Conservation (phyloP, 2,113 vertebrate species). For the Planiliza haematocheilus region DNA sequence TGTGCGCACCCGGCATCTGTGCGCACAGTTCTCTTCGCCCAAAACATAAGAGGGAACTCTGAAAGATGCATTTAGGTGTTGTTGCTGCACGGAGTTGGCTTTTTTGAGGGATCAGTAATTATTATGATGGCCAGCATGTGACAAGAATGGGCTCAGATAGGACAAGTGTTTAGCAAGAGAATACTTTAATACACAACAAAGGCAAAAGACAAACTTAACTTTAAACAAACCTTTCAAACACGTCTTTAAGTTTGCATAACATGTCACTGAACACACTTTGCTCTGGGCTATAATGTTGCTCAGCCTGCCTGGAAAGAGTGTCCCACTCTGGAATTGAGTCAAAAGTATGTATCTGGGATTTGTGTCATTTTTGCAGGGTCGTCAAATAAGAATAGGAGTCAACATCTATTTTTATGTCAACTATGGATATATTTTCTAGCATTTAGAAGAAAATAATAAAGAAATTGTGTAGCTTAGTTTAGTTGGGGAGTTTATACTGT, state of each 20-base stretch:
- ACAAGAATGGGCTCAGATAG: not conserved
- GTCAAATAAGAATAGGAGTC: too few species aligned
- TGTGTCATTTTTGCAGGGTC: not conserved
- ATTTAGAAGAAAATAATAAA: not conserved
- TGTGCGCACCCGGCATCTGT: conserved; percentile 26
- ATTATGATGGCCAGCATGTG: not conserved
- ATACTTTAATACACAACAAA: conserved; percentile 2
- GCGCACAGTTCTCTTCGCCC: conserved; percentile 8
- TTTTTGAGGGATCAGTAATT: conserved; percentile 8
- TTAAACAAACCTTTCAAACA: conserved; percentile 12
- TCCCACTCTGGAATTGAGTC: not conserved
- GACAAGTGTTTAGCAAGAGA: conserved; percentile 12
- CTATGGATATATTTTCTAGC: too few species aligned
- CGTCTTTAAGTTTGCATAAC: not conserved
- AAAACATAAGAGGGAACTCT: conserved; percentile 8
- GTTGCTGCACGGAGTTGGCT: not conserved
- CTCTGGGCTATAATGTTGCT: conserved; percentile 36
- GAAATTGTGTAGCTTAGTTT: too few species aligned
- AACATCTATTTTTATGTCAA: too few species aligned
- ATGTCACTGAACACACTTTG: conserved; percentile 34
- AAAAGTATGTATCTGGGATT: not conserved
- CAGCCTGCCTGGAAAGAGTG: not conserved
- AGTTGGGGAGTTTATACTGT: too few species aligned
- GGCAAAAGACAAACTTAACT: conserved; percentile 5
- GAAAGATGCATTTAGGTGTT: not conserved